Percentiles rank a stretch among this genome's conserved stretches.
phyloP scores from a whole-genome alignment of 2,113 vertebrate species.

The Malaclemys terrapin region DNA sequence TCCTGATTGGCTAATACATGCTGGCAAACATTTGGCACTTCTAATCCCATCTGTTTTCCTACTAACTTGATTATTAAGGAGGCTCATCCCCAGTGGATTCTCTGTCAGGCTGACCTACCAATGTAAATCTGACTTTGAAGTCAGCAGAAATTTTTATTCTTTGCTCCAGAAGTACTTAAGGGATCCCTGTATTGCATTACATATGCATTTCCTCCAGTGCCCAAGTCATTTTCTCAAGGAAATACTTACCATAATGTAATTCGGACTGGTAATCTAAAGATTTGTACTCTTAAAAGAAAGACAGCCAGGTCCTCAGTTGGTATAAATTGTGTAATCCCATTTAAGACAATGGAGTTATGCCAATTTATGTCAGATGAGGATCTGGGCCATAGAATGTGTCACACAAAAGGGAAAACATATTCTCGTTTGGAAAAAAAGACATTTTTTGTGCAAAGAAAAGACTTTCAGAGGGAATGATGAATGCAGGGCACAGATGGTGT shows the following conservation, averaged over 20 bases:
- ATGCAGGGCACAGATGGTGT: not conserved
- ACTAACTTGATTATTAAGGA: not conserved
- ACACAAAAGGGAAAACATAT: not conserved
- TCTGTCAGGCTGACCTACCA: not conserved
- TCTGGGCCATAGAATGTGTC: not conserved
- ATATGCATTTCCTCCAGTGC: not conserved
- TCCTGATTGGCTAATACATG: not conserved
- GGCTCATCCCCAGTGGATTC: not conserved
- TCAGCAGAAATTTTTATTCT: not conserved
- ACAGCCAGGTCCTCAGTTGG: not conserved
- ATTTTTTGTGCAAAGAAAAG: not conserved
- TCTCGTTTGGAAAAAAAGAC: not conserved
- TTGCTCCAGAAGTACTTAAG: not conserved
- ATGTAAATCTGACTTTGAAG: not conserved
- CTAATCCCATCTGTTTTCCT: not conserved
- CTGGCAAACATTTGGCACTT: not conserved
- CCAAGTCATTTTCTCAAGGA: not conserved
- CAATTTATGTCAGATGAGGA: not conserved
- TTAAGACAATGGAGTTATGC: not conserved
- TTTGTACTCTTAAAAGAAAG: not conserved
- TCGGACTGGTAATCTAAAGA: not conserved
- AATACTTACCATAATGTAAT: not conserved
- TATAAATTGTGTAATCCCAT: not conserved
- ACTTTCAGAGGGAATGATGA: not conserved
- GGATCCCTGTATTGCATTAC: not conserved